Percentiles rank a stretch among this genome's conserved stretches.
phyloP scores from a whole-genome alignment of 2,888 invertebrate genomes.

The Hypomecis atomaria region DNA sequence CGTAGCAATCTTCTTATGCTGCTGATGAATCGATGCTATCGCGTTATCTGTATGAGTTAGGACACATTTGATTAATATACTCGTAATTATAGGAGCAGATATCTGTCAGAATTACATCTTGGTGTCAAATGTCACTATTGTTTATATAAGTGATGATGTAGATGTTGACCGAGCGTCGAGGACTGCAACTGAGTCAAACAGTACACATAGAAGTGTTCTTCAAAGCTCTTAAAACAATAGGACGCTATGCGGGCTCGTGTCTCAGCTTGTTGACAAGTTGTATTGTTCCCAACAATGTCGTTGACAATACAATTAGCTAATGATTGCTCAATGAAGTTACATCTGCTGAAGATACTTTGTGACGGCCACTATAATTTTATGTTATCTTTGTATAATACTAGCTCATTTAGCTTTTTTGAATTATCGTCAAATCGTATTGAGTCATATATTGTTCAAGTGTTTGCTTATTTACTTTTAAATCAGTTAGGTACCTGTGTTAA shows the following conservation, averaged over 20 bases:
- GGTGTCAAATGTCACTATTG: conserved; percentile 43
- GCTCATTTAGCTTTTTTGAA: not conserved
- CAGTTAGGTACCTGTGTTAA: conserved; percentile 45
- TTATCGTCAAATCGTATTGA: not conserved
- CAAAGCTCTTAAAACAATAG: conserved; percentile 70
- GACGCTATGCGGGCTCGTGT: conserved; percentile 73
- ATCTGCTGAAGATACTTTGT: conserved; percentile 27
- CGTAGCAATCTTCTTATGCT: conserved; percentile 23
- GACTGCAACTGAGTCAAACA: conserved; percentile 49
- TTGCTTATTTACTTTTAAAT: conserved; percentile 47
- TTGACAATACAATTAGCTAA: conserved; percentile 65
- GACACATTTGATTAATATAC: conserved; percentile 27
- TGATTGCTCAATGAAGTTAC: conserved; percentile 56
- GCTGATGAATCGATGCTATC: conserved; percentile 25
- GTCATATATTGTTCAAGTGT: conserved; percentile 15
- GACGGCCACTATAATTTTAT: not conserved
- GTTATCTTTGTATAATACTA: not conserved
- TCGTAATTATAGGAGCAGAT: conserved; percentile 26
- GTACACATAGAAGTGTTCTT: conserved; percentile 50
- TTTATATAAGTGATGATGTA: conserved; percentile 41
- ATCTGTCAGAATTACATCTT: conserved; percentile 28
- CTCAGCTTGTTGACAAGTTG: conserved; percentile 52
- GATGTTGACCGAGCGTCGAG: conserved; percentile 44
- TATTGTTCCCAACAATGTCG: conserved; percentile 54
- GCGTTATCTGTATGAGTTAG: conserved; percentile 29